Conservation (phyloP, 53 echinoderm and acorn worm genomes). For the Mesocentrotus franciscanus region DNA sequence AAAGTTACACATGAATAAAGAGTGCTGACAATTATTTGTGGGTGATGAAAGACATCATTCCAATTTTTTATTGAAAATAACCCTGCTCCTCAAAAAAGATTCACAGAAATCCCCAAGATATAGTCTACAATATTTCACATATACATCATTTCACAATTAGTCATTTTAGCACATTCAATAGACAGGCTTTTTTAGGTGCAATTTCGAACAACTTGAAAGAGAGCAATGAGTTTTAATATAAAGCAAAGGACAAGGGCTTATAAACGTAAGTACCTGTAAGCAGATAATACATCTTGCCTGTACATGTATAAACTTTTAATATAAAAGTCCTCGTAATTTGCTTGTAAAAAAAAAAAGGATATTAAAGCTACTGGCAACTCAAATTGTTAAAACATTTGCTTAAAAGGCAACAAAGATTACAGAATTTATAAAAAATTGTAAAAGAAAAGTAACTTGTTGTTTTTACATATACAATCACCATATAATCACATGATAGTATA, state of each 20-base stretch:
- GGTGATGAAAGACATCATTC: conserved; percentile 55
- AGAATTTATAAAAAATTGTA: not conserved
- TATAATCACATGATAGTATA: conserved; percentile 22
- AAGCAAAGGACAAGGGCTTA: not conserved
- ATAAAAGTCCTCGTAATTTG: not conserved
- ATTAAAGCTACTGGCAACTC: not conserved
- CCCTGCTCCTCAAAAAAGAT: conserved; percentile 62
- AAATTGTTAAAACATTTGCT: not conserved
- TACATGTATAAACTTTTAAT: not conserved
- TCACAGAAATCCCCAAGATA: conserved; percentile 53
- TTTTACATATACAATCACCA: conserved; percentile 28
- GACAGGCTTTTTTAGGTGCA: not conserved
- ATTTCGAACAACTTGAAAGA: not conserved
- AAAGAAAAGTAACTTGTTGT: not conserved
- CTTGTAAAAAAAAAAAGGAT: not conserved
- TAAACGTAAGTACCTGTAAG: not conserved
- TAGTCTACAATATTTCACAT: conserved; percentile 70
- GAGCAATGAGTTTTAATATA: not conserved
- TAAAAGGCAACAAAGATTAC: not conserved
- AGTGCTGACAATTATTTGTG: not conserved
- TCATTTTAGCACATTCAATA: not conserved
- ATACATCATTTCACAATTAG: conserved; percentile 28
- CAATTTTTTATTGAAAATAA: conserved; percentile 71
- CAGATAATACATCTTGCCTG: not conserved
- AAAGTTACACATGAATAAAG: not conserved